Conservation (phyloP, 2,113 vertebrate species). For the Halcyon malimbica region DNA sequence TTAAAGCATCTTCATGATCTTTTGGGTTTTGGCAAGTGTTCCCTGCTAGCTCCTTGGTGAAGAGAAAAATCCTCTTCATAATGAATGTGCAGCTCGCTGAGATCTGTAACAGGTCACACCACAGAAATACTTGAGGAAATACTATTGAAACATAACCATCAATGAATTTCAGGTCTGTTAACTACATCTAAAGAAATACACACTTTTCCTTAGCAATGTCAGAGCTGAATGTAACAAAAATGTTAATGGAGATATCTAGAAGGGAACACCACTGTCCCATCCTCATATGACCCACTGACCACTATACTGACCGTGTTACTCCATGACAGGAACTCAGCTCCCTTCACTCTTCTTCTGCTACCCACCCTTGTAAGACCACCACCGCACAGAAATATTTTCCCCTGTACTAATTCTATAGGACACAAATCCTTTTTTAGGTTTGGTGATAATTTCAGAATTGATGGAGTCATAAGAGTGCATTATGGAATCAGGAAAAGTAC, state of each 20-base stretch:
- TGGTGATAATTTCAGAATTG: neutral
- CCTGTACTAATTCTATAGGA: neutral
- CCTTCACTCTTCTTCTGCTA: too few species aligned
- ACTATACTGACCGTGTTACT: accelerated
- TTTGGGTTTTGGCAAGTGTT: neutral
- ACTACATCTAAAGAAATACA: neutral
- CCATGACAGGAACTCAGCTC: neutral
- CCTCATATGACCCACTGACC: neutral
- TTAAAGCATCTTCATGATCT: neutral
- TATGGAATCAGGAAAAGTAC: neutral
- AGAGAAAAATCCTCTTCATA: neutral
- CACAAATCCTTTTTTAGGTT: neutral
- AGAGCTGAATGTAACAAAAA: neutral
- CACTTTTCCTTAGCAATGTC: neutral
- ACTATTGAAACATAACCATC: neutral
- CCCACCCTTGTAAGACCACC: neutral
- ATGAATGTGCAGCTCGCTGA: neutral
- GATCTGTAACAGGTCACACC: neutral
- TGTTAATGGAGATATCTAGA: neutral
- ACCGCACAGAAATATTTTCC: neutral
- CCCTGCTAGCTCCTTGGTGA: neutral
- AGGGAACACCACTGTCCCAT: neutral
- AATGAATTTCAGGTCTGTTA: neutral
- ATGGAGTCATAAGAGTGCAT: neutral
- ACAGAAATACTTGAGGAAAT: neutral